phyloP scores from a whole-genome alignment of 2,888 invertebrate genomes.

The Anagyrus pseudococci region DNA sequence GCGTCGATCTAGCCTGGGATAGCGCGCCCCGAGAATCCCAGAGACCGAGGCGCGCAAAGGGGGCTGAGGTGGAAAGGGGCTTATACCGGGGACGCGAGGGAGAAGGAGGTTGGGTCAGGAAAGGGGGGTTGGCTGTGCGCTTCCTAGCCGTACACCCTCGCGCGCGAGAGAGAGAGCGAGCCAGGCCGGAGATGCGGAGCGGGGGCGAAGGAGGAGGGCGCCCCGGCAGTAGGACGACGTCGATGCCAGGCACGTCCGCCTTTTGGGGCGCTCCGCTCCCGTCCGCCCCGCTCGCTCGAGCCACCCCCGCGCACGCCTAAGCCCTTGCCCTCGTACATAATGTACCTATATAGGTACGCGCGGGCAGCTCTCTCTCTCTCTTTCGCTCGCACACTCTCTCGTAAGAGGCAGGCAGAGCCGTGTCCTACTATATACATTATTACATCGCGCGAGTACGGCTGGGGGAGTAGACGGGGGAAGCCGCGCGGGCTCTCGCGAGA shows the following conservation, averaged over 20 bases:
- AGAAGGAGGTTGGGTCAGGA: no score
- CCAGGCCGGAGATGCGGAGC: slow-evolving; percentile 60
- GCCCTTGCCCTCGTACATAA: slow-evolving; percentile 31
- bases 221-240: slow-evolving; percentile 41
- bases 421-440: slow-evolving; percentile 33
- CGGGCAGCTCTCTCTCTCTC: no score
- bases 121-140: slow-evolving; percentile 14
- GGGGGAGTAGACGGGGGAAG: no score
- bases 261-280: slow-evolving; percentile 51
- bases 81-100: no score
- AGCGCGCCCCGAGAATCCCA: slow-evolving; percentile 28
- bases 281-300: slow-evolving; percentile 15
- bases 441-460: slow-evolving; percentile 9
- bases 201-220: not conserved
- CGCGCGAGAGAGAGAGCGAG: not conserved
- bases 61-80: slow-evolving; percentile 25
- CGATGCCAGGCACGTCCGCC: slow-evolving; percentile 59
- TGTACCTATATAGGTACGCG: slow-evolving; percentile 32
- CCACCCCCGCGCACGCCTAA: slow-evolving; percentile 24
- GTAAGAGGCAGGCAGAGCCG: slow-evolving; percentile 13
- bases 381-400: slow-evolving; percentile 17
- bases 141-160: not conserved
- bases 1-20: slow-evolving; percentile 54
- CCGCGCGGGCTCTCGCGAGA: no score
- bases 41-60: slow-evolving; percentile 23